A percentile compares a stretch with the other conserved stretches of the same genome.
phyloP scores from a whole-genome alignment of 1,140 invertebrate genomes.

The Drosophila lacertosa region DNA sequence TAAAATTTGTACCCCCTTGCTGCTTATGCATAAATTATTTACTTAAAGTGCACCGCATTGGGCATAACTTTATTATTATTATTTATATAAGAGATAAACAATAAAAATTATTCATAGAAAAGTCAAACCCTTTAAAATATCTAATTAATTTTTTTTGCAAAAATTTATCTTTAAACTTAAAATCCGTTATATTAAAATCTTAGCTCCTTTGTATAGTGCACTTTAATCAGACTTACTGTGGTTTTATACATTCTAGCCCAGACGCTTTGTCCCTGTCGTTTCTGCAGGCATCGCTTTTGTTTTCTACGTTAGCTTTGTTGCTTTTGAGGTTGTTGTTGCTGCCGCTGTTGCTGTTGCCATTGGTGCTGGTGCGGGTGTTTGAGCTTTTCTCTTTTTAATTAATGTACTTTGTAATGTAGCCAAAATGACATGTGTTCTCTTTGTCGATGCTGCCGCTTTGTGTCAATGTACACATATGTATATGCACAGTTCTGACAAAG shows the following conservation, averaged over 20 bases:
- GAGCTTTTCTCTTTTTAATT: constrained; percentile 74
- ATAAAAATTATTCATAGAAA: constrained; percentile 3
- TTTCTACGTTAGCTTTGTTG: constrained; percentile 21
- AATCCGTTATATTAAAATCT: neutral
- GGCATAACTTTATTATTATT: constrained; percentile 58
- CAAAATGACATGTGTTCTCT: constrained; percentile 73
- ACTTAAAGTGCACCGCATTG: constrained; percentile 49
- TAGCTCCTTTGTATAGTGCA: neutral
- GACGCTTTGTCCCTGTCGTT: constrained; percentile 26
- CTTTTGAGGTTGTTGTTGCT: neutral
- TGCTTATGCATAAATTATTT: constrained; percentile 72
- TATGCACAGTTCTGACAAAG: neutral
- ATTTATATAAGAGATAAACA: constrained; percentile 49
- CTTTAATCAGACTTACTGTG: constrained; percentile 57
- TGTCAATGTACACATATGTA: constrained; percentile 10
- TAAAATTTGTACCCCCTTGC: neutral
- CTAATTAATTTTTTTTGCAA: no score
- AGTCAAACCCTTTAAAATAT: constrained; percentile 1
- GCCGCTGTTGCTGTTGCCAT: neutral
- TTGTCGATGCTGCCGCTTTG: constrained; percentile 43
- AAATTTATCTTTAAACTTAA: no score
- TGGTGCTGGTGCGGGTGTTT: constrained; percentile 25
- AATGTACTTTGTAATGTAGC: constrained; percentile 70
- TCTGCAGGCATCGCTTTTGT: constrained; percentile 31
- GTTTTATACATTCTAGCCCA: constrained; percentile 48